phyloP scores from a whole-genome alignment of 2,888 invertebrate species.

The Sinelater perroti region DNA sequence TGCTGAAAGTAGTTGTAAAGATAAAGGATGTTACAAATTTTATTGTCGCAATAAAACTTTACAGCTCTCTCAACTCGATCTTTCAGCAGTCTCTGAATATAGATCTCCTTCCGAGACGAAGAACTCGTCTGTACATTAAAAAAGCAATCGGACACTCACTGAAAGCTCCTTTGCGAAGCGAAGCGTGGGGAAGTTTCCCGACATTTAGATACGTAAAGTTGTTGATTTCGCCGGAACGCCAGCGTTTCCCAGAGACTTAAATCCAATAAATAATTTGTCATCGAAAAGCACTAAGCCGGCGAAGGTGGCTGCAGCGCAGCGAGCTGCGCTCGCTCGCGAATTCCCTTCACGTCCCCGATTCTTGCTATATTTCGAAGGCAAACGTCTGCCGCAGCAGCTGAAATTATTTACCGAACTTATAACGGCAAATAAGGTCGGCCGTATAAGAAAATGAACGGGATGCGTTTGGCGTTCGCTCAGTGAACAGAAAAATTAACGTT shows the following conservation, averaged over 20 bases:
- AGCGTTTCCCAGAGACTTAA: neutral
- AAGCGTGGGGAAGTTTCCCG: too few species aligned
- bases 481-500: conserved; percentile 38
- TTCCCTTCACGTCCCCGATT: conserved; percentile 13
- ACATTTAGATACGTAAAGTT: neutral
- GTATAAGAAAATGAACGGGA: conserved; percentile 34
- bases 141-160: too few species aligned
- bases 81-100: too few species aligned
- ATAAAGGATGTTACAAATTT: too few species aligned
- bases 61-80: too few species aligned
- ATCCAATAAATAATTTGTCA: conserved; percentile 19
- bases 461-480: conserved; percentile 34
- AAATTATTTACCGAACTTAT: conserved; percentile 32
- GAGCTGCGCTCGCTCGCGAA: neutral
- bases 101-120: too few species aligned
- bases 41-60: too few species aligned
- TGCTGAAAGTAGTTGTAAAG: too few species aligned
- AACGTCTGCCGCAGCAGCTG: conserved; percentile 21
- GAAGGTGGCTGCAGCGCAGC: conserved; percentile 2
- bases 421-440: conserved; percentile 27
- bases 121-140: too few species aligned
- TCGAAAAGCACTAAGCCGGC: conserved; percentile 7
- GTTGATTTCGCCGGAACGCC: neutral
- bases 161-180: too few species aligned
- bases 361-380: conserved; percentile 12